phyloP scores from a whole-genome alignment of 1,140 invertebrate species.

The Drosophila repletoides region DNA sequence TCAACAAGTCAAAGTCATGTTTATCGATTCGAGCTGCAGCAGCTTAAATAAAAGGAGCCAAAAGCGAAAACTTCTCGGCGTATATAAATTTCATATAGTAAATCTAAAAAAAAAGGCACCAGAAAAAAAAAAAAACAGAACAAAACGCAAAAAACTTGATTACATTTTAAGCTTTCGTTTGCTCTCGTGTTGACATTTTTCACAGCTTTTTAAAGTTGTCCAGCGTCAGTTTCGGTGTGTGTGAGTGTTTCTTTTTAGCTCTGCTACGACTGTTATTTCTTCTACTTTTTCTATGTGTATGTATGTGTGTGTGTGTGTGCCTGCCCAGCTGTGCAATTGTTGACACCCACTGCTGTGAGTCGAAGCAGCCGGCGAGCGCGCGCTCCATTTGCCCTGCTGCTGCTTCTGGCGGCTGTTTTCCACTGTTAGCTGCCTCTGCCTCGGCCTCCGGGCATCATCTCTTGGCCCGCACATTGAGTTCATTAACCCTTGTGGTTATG shows the following conservation, averaged over 20 bases:
- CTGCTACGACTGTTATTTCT: constrained; percentile 57
- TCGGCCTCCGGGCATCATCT: no score
- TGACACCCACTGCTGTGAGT: constrained; percentile 64
- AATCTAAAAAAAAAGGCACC: constrained; percentile 23
- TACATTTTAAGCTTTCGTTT: constrained; percentile 40
- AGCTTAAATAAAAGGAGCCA: constrained; percentile 10
- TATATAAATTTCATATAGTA: constrained; percentile 35
- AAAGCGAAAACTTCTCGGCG: constrained; percentile 28
- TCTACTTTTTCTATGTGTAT: constrained; percentile 42
- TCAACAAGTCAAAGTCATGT: constrained; percentile 49
- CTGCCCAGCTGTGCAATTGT: constrained; percentile 73
- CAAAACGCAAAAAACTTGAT: constrained; percentile 39
- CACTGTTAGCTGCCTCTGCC: constrained; percentile 27
- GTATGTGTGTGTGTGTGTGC: constrained; percentile 39
- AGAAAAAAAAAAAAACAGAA: no score
- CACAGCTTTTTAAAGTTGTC: constrained; percentile 53
- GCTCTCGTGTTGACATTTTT: constrained; percentile 48
- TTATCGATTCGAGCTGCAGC: constrained; percentile 28
- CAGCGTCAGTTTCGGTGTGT: constrained; percentile 18
- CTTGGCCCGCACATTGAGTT: constrained; percentile 47
- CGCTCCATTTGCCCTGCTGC: constrained; percentile 64
- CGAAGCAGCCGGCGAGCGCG: constrained; percentile 55
- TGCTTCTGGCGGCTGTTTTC: constrained; percentile 49
- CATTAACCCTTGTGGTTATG: constrained; percentile 62
- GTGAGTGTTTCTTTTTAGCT: constrained; percentile 44